Conservation (phyloP, 1,140 invertebrate species). For the Myzus persicae region DNA sequence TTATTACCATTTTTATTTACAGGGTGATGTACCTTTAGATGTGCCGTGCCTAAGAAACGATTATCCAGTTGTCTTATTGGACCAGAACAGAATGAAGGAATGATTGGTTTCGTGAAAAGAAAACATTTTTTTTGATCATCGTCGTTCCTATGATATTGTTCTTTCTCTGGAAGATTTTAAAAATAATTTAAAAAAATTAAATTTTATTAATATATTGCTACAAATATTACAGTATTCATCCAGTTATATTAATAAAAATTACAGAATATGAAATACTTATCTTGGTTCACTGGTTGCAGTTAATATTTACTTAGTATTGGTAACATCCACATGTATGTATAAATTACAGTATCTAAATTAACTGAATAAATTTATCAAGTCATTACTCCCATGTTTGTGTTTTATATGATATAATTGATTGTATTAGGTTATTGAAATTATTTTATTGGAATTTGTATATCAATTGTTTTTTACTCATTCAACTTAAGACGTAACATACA, state of each 20-base stretch:
- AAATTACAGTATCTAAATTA: not conserved
- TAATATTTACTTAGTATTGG: not conserved
- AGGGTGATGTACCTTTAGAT: conserved; percentile 51
- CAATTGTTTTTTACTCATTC: not conserved
- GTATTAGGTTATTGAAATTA: not conserved
- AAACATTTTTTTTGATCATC: too few species aligned
- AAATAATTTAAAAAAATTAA: too few species aligned
- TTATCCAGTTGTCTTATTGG: conserved; percentile 47
- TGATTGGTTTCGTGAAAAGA: not conserved
- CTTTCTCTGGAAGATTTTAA: not conserved
- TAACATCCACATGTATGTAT: not conserved
- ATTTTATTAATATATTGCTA: not conserved
- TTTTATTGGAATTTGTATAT: not conserved
- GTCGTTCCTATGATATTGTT: conserved; percentile 28
- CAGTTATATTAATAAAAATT: not conserved
- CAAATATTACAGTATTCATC: not conserved
- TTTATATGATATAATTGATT: not conserved
- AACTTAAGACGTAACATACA: not conserved
- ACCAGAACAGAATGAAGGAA: not conserved
- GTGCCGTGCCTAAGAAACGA: conserved; percentile 40
- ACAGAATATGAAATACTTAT: not conserved
- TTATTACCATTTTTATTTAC: not conserved
- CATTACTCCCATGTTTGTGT: not conserved
- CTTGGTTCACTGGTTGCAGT: not conserved
- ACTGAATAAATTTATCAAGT: not conserved